Percentiles rank a stretch among this genome's conserved stretches.
These are phyloP conservation scores for Matsumurasca onukii DNA, from an alignment of 1,140 invertebrate species.

Conservation along the genomic window DNA sequence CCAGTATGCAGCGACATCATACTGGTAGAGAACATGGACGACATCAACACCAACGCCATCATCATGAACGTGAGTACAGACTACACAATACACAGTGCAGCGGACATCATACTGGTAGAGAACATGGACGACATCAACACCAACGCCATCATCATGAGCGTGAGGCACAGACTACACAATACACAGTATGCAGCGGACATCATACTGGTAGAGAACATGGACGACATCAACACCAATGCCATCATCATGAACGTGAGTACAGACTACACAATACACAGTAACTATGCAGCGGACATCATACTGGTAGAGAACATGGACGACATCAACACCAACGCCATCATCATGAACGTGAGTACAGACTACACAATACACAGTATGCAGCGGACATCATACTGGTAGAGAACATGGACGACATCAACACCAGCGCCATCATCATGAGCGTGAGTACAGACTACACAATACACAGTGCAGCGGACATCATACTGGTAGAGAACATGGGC, in stretches of 20 bases:
- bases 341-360: constrained; percentile 89
- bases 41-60: constrained; percentile 85
- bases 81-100: too few relatives aligned
- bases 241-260: constrained; percentile 90
- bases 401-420: too few relatives aligned
- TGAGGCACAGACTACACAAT: too few relatives aligned
- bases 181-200: too few relatives aligned
- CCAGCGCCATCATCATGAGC: constrained; percentile 87
- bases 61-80: constrained; percentile 88
- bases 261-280: too few relatives aligned
- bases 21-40: constrained; percentile 86
- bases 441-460: too few relatives aligned
- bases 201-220: constrained; percentile 88
- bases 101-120: constrained; percentile 93
- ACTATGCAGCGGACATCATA: constrained; percentile 94
- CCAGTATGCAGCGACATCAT: too few relatives aligned
- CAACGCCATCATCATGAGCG: constrained; percentile 88
- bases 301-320: constrained; percentile 88
- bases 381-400: constrained; percentile 31
- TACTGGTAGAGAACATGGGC: too few relatives aligned
- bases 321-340: constrained; percentile 84
- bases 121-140: constrained; percentile 83
- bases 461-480: too few relatives aligned
- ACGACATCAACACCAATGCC: constrained; percentile 81
- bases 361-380: too few relatives aligned